Percentiles rank a stretch among this genome's conserved stretches.
These are phyloP conservation scores for Mellilla xanthometata DNA, from an alignment of 2,888 invertebrate species.

Conservation along the genomic window DNA sequence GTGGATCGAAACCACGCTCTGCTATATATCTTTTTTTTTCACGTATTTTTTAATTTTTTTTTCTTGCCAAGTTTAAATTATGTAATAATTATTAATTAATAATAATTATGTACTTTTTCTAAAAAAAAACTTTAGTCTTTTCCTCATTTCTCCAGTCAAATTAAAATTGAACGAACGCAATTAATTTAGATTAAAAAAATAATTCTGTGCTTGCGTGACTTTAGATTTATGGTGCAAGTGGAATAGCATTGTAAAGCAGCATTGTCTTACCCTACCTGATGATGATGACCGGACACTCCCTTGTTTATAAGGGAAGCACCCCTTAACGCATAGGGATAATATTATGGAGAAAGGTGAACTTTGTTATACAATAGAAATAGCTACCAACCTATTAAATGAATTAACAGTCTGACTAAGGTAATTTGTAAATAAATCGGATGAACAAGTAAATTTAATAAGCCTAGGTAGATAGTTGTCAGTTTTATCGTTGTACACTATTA, in stretches of 20 bases:
- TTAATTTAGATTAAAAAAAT: constrained; percentile 1
- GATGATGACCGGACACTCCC: constrained; percentile 68
- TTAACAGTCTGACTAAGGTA: no score
- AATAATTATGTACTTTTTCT: no score
- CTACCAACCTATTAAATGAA: no score
- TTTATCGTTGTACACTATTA: no score
- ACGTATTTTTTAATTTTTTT: background rate
- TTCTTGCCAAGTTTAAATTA: no score
- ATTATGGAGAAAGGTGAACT: constrained; percentile 44
- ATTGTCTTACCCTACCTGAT: constrained; percentile 55
- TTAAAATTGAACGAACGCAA: no score
- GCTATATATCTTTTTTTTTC: constrained; percentile 59
- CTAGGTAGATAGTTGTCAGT: no score
- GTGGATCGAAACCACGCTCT: constrained; percentile 95
- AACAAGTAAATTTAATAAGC: no score
- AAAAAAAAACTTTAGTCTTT: no score
- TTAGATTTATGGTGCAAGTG: constrained; percentile 43
- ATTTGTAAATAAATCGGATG: no score
- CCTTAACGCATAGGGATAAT: constrained; percentile 44
- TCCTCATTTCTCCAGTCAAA: no score
- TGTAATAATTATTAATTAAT: no score
- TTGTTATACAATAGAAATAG: constrained; percentile 25
- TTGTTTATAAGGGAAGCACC: constrained; percentile 65
- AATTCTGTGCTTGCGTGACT: constrained; percentile 22
- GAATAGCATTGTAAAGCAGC: constrained; percentile 50